These are phyloP conservation scores for Amphibalanus amphitrite DNA, from an alignment of 1,140 invertebrate species.

Conservation along the genomic window DNA sequence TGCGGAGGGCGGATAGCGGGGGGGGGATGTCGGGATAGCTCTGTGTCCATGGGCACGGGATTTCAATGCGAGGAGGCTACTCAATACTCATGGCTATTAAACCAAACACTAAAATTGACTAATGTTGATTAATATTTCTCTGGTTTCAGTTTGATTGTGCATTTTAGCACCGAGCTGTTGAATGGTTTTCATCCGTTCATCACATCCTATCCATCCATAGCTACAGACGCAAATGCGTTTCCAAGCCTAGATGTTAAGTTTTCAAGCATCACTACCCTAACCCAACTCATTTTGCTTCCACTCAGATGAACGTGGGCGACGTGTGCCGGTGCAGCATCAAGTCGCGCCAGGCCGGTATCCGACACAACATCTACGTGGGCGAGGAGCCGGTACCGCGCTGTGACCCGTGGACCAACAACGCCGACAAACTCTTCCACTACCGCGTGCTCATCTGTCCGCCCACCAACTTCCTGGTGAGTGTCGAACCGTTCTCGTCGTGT, in stretches of 20 bases:
- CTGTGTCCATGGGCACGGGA: too few species aligned
- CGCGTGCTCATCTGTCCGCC: constrained; percentile 42
- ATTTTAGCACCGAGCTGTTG: too few species aligned
- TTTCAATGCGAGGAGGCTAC: too few species aligned
- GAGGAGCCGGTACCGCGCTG: constrained; percentile 58
- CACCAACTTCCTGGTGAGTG: constrained; percentile 43
- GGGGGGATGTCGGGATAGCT: too few species aligned
- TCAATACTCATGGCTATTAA: too few species aligned
- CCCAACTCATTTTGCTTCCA: neutral
- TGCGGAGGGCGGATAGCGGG: too few species aligned
- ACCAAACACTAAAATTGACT: too few species aligned
- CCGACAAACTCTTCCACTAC: constrained; percentile 75
- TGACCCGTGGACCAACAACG: constrained; percentile 63
- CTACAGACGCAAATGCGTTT: neutral
- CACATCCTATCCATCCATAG: neutral
- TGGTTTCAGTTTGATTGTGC: neutral
- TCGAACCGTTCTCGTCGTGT: too few species aligned
- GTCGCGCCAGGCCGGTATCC: constrained; percentile 70
- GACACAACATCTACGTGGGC: constrained; percentile 90
- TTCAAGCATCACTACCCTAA: neutral
- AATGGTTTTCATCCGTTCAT: too few species aligned
- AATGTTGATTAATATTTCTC: too few species aligned
- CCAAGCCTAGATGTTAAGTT: too few species aligned
- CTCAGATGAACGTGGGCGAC: constrained; percentile 1
- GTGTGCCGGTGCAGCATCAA: constrained; percentile 33